Evolutionary conservation across 2,797 vertebrate genomes (phyloP).

Genomic region (Hyperoplus lanceolatus): DNA sequence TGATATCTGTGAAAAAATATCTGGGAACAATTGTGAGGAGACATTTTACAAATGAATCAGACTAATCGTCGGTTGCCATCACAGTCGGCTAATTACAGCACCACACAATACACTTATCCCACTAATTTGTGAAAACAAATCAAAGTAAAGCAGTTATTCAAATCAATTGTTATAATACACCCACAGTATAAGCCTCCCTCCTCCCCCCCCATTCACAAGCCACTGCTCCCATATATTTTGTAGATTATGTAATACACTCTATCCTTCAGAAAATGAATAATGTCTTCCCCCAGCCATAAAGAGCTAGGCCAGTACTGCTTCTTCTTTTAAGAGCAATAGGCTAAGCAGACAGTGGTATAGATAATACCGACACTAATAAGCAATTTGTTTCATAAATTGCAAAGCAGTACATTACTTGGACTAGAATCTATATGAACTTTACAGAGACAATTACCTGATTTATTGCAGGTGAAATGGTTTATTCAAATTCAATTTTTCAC

Average conservation of each 20-base stretch:
- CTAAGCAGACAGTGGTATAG: slow-evolving; percentile 40
- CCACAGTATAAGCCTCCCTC: slow-evolving; percentile 26
- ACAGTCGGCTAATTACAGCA: slow-evolving; percentile 76
- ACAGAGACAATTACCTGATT: slow-evolving; percentile 49
- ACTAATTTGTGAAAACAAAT: slow-evolving; percentile 80
- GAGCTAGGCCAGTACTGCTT: slow-evolving; percentile 30
- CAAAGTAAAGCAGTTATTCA: slow-evolving; percentile 69
- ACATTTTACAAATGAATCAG: slow-evolving; percentile 66
- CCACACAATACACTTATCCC: slow-evolving; percentile 75
- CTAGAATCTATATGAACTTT: slow-evolving; percentile 24
- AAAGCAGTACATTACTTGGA: slow-evolving; percentile 39
- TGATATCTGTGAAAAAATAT: slow-evolving; percentile 98
- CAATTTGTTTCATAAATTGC: slow-evolving; percentile 23
- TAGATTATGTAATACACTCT: slow-evolving; percentile 70
- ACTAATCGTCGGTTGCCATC: slow-evolving; percentile 72
- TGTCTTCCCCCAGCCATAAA: slow-evolving; percentile 60
- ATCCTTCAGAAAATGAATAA: slow-evolving; percentile 71
- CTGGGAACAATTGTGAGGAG: slow-evolving; percentile 77
- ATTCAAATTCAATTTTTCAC: slow-evolving; percentile 48
- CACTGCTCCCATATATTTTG: slow-evolving; percentile 63
- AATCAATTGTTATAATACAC: slow-evolving; percentile 63
- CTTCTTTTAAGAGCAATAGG: slow-evolving; percentile 41
- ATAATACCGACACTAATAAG: slow-evolving; percentile 33
- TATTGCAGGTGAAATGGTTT: slow-evolving; percentile 35
- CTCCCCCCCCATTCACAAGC: slow-evolving; percentile 33